Evolutionary conservation across 2,113 vertebrate species (phyloP).

Genomic region (Bubo blakistoni): DNA sequence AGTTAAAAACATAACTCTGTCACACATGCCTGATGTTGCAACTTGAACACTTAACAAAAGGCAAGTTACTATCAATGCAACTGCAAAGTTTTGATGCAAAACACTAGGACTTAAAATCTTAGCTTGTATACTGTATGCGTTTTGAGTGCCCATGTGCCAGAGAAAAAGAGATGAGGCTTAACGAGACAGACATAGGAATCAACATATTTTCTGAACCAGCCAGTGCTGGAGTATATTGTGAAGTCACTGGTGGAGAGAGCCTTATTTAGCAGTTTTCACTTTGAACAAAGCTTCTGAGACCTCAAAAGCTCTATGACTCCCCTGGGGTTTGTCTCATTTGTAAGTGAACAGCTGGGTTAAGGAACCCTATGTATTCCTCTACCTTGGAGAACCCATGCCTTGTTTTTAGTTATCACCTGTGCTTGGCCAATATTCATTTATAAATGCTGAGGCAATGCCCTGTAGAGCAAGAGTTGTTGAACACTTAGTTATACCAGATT

Average conservation of each 20-base stretch:
- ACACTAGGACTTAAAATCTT: background rate
- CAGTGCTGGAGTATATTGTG: background rate
- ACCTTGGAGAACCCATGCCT: background rate
- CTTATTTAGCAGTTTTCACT: background rate
- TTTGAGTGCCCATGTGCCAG: background rate
- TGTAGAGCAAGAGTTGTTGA: background rate
- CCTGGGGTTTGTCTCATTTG: background rate
- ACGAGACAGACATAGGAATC: background rate
- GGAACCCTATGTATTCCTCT: background rate
- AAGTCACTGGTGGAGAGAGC: background rate
- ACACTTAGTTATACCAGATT: background rate
- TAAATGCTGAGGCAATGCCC: background rate
- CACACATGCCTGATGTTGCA: background rate
- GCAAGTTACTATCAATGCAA: background rate
- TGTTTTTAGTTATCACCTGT: background rate
- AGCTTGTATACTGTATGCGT: background rate
- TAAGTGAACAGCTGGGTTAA: background rate
- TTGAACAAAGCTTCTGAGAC: background rate
- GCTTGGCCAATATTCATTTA: background rate
- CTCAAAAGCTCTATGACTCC: background rate
- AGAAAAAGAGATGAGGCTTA: background rate
- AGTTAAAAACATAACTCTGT: background rate
- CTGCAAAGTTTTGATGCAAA: background rate
- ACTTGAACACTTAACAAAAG: background rate
- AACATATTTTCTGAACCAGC: background rate